Evolutionary conservation across 2,113 vertebrate genomes (phyloP), one percentile per base, ranked within the genome.

Genomic region (Acinonyx jubatus): DNA sequence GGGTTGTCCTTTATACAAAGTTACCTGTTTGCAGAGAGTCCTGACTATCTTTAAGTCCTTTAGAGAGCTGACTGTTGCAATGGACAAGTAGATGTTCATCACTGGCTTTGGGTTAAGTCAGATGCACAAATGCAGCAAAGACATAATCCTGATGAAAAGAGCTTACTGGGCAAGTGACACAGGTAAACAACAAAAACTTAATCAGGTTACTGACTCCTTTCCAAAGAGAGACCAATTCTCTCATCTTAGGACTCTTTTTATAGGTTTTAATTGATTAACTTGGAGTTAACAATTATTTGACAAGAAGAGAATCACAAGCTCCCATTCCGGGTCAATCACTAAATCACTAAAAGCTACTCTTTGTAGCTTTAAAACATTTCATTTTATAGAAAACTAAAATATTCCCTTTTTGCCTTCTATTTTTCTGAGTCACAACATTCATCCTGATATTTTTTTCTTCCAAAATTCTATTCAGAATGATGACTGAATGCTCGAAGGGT

Each of bases 361-460:
- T 50, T 76, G 38, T 81, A 50, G 36, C 23, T 92, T 76, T 55
- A 88, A 36, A 95, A 90, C 73, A 27, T 11, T 61, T 83, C 33
- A 82, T 84, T 91, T 65, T 63, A 81, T 3, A 78, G 36, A 82
- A 97, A 96, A 52, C 7, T 65, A 74, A 13, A 90, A 66, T 76
- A 71, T 68, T 85, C 7, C 63, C 55, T 69, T 71, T 92, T 88
- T 76, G 65, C 45, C 36, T 66, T 23, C 36, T 80, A 45, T 65
- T 96, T 93, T 97, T 89, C 21, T 63, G 89, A 93, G 92, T 91
- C 52, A 82, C 21, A 94, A 41, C 5, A 94, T 41, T 94, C 94
- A 93, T 61, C 29, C 33, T 73, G 55, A 21, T 79, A 57, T 92
- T 65, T 71, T 71, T 78, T 48, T 52, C 16, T 81, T 61, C 85